Base-by-base conservation (phyloP, 1,140 invertebrate species). In the Rhynchophorus ferrugineus region DNA sequence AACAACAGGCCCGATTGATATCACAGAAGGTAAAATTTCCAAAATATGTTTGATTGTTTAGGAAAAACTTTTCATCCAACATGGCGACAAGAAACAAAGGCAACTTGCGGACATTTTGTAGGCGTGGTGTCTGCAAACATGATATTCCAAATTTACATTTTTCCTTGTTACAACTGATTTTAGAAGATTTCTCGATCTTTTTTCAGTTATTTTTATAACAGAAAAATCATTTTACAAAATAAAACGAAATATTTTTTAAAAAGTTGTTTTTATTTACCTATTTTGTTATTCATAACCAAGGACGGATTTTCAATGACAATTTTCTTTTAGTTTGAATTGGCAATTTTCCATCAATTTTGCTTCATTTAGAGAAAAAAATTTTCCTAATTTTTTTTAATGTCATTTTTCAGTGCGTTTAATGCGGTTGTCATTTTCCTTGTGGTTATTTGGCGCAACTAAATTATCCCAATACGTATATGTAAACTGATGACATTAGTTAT, bases 31-130 rank as follows among this genome's bases (percentile, higher is more conserved):
- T 72, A 69, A 71, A 63, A 64, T 65, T 61, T 60, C 20, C 49
- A 56, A 69, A 70, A 69, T 70, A 70, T 70, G 67, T 66, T 69
- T 66, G 58, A 44, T 64, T 61, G 63, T 62, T 64, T 67, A 61
- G 61, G 59, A 37, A 55, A 61, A 58, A 62, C 59, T 68, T 65
- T 58, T 59, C 41, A 62, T 63, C 56, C 62, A 71, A 72, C 60
- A 71, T 71, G 69, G 70, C 68, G 67, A 38, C 61, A 33, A 48
- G 39, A 52, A 63, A 56, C 63, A 61, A 61, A 58, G 59, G 53
- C 59, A 54, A 51, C 39, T 49, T 49, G 53, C 62, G 47, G 61
- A 64, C 64, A 69, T 69, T 66, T 66, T 68, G 63, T 63, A 62
- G 66, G 68, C 65, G 68, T 65, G 65, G 64, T 56, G 49, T 18